These are phyloP conservation scores for Pseudomyrmex gracilis DNA, from an alignment of 1,140 invertebrate genomes.

Conservation along the genomic window DNA sequence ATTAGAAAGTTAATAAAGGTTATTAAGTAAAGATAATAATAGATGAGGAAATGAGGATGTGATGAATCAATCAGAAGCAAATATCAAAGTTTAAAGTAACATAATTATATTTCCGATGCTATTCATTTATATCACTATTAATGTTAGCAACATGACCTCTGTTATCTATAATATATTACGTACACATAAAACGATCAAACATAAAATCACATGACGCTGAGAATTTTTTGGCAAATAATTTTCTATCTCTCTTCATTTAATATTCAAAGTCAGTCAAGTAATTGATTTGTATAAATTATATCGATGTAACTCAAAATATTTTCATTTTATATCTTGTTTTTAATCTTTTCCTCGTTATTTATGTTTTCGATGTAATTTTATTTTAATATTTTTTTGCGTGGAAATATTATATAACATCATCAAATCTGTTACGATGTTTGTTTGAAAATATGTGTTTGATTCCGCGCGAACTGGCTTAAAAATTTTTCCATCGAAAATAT, in stretches of 20 bases:
- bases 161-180: no score
- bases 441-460: neutral
- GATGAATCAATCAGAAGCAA: neutral
- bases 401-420: no score
- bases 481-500: slow-evolving; percentile 17
- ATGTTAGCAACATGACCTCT: neutral
- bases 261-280: neutral
- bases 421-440: neutral
- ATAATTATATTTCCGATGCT: neutral
- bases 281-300: slow-evolving; percentile 21
- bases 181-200: neutral
- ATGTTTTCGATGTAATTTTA: neutral
- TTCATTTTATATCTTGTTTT: no score
- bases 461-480: neutral
- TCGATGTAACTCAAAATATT: neutral
- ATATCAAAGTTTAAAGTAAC: neutral
- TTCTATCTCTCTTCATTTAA: neutral
- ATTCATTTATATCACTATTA: slow-evolving; percentile 1
- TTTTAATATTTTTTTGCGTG: neutral
- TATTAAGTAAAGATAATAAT: slow-evolving; percentile 2
- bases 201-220: slow-evolving; percentile 3
- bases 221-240: neutral
- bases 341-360: neutral
- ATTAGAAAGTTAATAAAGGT: neutral
- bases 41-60: neutral